Conservation (phyloP, 2,888 invertebrate genomes). For the Muschampia plurimacula region DNA sequence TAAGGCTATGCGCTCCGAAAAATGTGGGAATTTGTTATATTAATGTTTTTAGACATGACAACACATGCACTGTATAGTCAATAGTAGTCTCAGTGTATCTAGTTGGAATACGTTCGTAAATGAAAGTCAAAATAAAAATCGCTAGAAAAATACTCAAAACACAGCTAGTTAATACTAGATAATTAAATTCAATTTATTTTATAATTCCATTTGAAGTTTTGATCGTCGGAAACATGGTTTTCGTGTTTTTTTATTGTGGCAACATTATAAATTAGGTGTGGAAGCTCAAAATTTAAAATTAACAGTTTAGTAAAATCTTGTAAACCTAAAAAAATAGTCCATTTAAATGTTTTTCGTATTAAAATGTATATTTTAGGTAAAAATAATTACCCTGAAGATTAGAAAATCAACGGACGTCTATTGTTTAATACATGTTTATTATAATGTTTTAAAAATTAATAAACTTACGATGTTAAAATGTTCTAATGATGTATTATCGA, state of each 20-base stretch:
- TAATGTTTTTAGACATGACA: constrained; percentile 9
- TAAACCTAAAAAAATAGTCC: constrained; percentile 23
- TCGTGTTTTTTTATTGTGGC: constrained; percentile 22
- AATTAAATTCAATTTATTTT: constrained; percentile 26
- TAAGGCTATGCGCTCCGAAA: constrained; percentile 17
- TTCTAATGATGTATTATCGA: neutral
- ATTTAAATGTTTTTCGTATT: constrained; percentile 16
- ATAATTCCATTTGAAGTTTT: constrained; percentile 26
- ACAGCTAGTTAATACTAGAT: constrained; percentile 44
- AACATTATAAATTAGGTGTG: constrained; percentile 48
- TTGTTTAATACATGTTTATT: neutral
- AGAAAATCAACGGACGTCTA: neutral
- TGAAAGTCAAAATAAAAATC: neutral
- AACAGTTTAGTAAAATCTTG: constrained; percentile 20
- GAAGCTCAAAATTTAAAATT: constrained; percentile 57
- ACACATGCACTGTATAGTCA: neutral
- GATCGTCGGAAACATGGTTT: constrained; percentile 21
- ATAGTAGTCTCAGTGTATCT: constrained; percentile 28
- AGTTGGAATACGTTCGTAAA: constrained; percentile 34
- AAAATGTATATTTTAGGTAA: constrained; percentile 22
- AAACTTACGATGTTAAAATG: neutral
- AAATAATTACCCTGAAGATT: neutral
- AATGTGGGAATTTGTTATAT: constrained; percentile 13
- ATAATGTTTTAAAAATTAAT: neutral
- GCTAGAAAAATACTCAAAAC: constrained; percentile 39